These are phyloP conservation scores for Lophochroa leadbeateri DNA, from an alignment of 2,113 vertebrate genomes.

Conservation along the genomic window DNA sequence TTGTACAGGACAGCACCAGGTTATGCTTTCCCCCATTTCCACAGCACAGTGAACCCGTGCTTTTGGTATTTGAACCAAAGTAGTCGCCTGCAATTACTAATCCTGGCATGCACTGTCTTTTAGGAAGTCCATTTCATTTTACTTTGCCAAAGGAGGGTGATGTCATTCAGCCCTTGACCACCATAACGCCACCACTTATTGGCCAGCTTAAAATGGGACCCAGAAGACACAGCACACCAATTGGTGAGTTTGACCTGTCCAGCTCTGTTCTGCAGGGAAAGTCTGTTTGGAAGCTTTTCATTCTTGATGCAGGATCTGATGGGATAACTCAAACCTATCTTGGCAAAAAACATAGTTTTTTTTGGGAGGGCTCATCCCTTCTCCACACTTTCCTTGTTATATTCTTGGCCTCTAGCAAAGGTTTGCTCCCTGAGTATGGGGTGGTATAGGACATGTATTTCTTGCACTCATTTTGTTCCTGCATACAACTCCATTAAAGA, in stretches of 20 bases:
- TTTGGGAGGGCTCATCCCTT: neutral
- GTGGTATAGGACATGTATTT: neutral
- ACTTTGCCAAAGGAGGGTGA: constrained; percentile 90
- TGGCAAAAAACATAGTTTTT: neutral
- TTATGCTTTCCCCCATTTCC: neutral
- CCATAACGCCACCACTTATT: constrained; percentile 83
- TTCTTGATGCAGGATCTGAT: neutral
- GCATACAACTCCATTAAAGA: neutral
- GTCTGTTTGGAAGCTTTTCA: neutral
- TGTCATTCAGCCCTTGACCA: constrained; percentile 80
- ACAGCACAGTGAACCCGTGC: neutral
- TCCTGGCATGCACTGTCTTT: neutral
- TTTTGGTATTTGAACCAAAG: neutral
- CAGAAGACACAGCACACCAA: constrained; percentile 96
- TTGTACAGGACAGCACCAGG: neutral
- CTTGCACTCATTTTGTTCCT: neutral
- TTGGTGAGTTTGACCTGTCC: constrained; percentile 80
- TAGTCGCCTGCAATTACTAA: neutral
- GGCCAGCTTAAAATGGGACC: constrained; percentile 88
- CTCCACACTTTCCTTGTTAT: neutral
- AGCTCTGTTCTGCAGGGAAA: neutral
- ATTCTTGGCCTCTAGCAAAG: neutral
- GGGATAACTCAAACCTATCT: neutral
- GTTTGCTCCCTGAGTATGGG: neutral
- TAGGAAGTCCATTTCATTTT: constrained; percentile 89